Evolutionary conservation across 2,888 invertebrate genomes (phyloP).

Genomic region (Ichneumoninae sp.): DNA sequence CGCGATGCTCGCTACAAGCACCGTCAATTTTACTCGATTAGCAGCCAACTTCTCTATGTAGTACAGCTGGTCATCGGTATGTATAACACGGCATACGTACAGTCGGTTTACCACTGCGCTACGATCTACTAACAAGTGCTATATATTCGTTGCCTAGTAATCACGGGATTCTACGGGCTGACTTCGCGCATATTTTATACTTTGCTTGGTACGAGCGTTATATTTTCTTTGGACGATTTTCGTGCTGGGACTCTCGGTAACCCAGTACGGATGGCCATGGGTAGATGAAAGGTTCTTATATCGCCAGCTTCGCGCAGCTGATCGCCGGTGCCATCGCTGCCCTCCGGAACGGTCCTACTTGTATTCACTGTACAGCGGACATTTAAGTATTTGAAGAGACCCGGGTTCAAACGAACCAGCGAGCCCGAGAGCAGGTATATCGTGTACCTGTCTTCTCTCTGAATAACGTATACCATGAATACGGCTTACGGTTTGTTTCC

Average conservation of each 20-base stretch:
- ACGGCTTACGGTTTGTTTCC: slow-evolving; percentile 64
- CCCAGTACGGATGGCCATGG: not conserved
- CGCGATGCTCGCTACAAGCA: slow-evolving; percentile 47
- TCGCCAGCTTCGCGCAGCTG: not conserved
- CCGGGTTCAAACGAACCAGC: slow-evolving; percentile 54
- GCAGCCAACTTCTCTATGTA: slow-evolving; percentile 36
- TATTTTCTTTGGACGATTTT: not conserved
- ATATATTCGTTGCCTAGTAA: not conserved
- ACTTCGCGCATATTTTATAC: not conserved
- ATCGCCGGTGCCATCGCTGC: slow-evolving; percentile 33
- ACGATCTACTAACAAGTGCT: not conserved
- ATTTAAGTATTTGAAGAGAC: slow-evolving; percentile 62
- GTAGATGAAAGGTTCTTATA: not conserved
- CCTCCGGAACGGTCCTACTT: not conserved
- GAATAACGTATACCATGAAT: slow-evolving; percentile 60
- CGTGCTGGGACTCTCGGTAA: not conserved
- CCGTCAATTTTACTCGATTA: slow-evolving; percentile 55
- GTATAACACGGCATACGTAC: not conserved
- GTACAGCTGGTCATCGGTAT: slow-evolving; percentile 6
- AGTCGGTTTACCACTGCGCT: not conserved
- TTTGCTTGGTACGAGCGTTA: not conserved
- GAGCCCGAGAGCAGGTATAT: slow-evolving; percentile 65
- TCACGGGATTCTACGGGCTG: not conserved
- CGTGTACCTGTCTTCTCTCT: slow-evolving; percentile 64
- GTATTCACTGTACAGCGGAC: slow-evolving; percentile 58